Conservation (phyloP, 1,140 invertebrate genomes). For the Meloidogyne chitwoodi region DNA sequence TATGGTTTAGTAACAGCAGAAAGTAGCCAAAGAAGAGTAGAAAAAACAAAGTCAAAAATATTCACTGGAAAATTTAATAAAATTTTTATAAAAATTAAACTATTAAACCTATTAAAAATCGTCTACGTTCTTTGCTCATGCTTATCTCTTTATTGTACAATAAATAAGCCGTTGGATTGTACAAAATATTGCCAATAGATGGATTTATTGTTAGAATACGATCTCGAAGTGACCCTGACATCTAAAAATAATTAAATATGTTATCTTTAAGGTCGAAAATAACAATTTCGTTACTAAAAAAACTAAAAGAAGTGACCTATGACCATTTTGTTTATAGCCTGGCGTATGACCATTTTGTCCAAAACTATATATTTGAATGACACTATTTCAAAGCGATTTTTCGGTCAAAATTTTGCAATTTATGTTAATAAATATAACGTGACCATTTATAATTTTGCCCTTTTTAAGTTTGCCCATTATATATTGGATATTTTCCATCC, state of each 20-base stretch:
- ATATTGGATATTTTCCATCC: no score
- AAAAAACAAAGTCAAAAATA: slow-evolving; percentile 10
- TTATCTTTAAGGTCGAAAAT: no score
- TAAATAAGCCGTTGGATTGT: slow-evolving; percentile 10
- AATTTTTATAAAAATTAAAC: not conserved
- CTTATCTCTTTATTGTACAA: slow-evolving; percentile 11
- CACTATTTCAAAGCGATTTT: no score
- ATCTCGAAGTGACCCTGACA: not conserved
- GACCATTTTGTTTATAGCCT: no score
- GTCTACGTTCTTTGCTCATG: slow-evolving; percentile 36
- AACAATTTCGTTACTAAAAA: no score
- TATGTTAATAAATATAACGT: no score
- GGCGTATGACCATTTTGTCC: no score
- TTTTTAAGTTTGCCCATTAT: no score
- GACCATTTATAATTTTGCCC: no score
- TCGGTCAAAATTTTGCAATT: no score
- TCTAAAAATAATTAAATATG: not conserved
- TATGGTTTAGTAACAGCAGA: slow-evolving; percentile 20
- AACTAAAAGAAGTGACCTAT: no score
- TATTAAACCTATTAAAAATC: slow-evolving; percentile 32
- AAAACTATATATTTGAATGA: no score
- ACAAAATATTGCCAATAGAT: not conserved
- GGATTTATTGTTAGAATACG: not conserved
- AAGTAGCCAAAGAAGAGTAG: slow-evolving; percentile 10
- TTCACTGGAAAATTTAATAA: slow-evolving; percentile 4